Base-by-base conservation (phyloP, 2,888 invertebrate species). In the Sesia bembeciformis region DNA sequence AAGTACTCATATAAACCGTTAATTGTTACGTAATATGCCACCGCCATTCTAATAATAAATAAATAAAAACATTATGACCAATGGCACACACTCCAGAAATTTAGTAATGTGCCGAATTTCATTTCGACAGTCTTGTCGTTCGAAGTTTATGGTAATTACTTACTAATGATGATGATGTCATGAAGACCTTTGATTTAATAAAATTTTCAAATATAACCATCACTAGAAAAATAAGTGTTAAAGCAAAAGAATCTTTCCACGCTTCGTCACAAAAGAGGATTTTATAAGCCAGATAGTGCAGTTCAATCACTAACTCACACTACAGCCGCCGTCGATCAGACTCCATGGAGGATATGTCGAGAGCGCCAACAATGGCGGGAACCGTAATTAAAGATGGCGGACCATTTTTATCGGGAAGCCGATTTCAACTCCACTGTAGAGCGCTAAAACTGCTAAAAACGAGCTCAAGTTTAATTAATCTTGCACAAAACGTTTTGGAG, bases 331-430 rank as follows among this genome's bases (percentile, higher is more conserved):
- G 41, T 50, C 57, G 70, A 72, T 73, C 72, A 70, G 64, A 62
- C 68, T 70, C 64, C 68, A 58, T 74, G 68, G 70, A 74, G 74
- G 70, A 70, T 71, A 71, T 73, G 71, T 71, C 66, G 69, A 71
- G 68, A 61, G 65, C 62, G 60, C 60, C 65, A 62, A 82, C 80
- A 84, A 84, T 81, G 72, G 74, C 71, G 72, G 60, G 70, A 70
- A 63, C 66, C 69, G 75, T 84, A 84, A 84, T 86, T 83, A 85
- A 84, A 86, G 82, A 85, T 83, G 83, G 83, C 81, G 65, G 74
- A 60, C 69, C 61, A 68, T 68, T 74, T 71, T 70, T 70, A 72
- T 72, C 67, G 68, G 67, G 70, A 64, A 61, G 57, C 60, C 64
- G 56, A 58, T 57, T 58, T 54, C 49, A 57, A 59, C 60, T 57